These are phyloP conservation scores for Dallia pectoralis DNA, from an alignment of 2,797 vertebrate genomes.

Conservation along the genomic window DNA sequence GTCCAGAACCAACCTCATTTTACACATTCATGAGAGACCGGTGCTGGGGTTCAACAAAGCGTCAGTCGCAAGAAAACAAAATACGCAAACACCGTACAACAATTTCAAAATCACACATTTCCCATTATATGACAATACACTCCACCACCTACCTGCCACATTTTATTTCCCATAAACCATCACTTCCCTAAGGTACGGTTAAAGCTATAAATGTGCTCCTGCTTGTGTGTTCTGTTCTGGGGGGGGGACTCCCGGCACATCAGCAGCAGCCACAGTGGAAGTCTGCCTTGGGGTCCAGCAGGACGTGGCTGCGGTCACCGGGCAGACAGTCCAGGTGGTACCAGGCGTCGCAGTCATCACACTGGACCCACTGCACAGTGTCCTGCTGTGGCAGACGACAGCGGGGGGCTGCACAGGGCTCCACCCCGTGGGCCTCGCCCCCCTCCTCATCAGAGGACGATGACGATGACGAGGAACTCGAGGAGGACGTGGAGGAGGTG, in stretches of 20 bases:
- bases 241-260: constrained; percentile 19
- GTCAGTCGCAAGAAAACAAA: neutral
- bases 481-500: constrained; percentile 63
- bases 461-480: constrained; percentile 53
- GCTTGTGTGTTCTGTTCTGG: neutral
- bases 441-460: constrained; percentile 47
- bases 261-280: constrained; percentile 82
- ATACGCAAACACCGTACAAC: neutral
- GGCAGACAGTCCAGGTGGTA: constrained; percentile 82
- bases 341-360: constrained; percentile 85
- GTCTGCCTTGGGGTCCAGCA: constrained; percentile 77
- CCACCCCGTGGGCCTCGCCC: constrained; percentile 41
- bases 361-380: constrained; percentile 88
- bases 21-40: neutral
- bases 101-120: neutral
- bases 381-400: constrained; percentile 83
- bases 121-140: neutral
- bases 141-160: neutral
- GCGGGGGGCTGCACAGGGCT: constrained; percentile 75
- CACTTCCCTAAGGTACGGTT: neutral
- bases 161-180: neutral
- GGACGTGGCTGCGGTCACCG: constrained; percentile 71
- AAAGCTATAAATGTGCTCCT: too few relatives aligned
- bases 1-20: neutral
- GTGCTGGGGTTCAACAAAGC: neutral